Percentiles rank a stretch among this genome's conserved stretches.
Conservation (phyloP, 2,113 vertebrate species). For the Laticauda colubrina region DNA sequence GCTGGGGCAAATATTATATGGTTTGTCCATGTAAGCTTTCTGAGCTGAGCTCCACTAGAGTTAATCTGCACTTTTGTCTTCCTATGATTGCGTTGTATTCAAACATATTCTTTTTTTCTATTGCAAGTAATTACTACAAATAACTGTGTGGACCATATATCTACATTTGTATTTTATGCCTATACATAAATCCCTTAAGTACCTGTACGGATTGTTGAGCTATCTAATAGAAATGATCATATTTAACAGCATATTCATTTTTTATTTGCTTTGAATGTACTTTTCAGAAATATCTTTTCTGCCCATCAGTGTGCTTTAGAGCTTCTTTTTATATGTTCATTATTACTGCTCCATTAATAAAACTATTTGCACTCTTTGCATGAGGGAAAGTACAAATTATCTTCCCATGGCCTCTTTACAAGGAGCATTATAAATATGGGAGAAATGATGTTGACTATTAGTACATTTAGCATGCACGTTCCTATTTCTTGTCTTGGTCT, state of each 20-base stretch:
- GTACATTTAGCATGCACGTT: conserved; percentile 28
- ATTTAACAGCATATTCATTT: not conserved
- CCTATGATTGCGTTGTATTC: not conserved
- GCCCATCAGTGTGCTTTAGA: conserved; percentile 49
- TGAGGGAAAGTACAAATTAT: conserved; percentile 60
- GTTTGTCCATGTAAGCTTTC: not conserved
- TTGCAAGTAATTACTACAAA: conserved; percentile 4
- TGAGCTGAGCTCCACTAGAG: not conserved
- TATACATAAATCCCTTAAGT: not conserved
- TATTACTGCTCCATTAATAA: conserved; percentile 52
- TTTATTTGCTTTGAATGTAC: conserved; percentile 33
- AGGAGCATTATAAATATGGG: conserved; percentile 55
- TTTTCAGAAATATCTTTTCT: conserved; percentile 29
- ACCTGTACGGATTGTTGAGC: not conserved
- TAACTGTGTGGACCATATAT: not conserved
- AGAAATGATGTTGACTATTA: conserved; percentile 37
- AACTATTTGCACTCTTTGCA: conserved; percentile 52
- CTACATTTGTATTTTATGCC: not conserved
- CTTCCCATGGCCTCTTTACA: conserved; percentile 57
- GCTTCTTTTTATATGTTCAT: conserved; percentile 55
- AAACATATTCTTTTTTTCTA: not conserved
- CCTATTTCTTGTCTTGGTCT: conserved; percentile 19
- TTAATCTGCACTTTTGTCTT: not conserved
- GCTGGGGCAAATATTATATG: not conserved
- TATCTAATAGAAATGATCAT: not conserved